Base-by-base conservation (phyloP, 2,888 invertebrate species). In the Abscondita cerata region DNA sequence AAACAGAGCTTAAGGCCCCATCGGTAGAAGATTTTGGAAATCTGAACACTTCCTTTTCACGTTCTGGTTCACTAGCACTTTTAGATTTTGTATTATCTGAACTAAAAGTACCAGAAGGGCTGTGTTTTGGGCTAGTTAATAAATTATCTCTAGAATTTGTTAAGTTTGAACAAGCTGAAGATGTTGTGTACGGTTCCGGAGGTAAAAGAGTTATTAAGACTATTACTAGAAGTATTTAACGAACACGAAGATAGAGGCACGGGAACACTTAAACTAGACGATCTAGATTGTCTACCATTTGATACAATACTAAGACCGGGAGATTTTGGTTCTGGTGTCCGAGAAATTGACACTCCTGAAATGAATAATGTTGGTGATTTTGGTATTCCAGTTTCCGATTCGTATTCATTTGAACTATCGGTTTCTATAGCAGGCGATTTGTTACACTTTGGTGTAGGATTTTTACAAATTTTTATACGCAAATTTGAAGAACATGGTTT, bases 1-100 rank as follows among this genome's bases (percentile, higher is more conserved):
- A 76, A 41, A 85, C 84, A 1, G 84, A 84, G 73, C 84, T 84
- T n/a, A 85, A 76, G 40, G 83, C 84, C 2, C 84, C 84, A 67
- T 85, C 85, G 11, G 85, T 84, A 15, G 84, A 84, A 5, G 84
- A 84, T 73, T 84, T 84, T 12, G 84, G 84, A 73, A 85, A 84
- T 62, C 83, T 79, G 70, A 81, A 81, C 79, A 83, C 81, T 72
- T 83, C 83, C 54, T 82, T 74, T 71, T 83, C 84, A 8, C 83
- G 74, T 72, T 84, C 83, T 0, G 83, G 82, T 71, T 83, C 83
- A 67, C 78, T 83, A 34, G 84, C 84, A 63, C 83, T 83, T 67
- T 82, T 83, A 4, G 83, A 80, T 70, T 82, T 81, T 16, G 76
- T 73, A 66, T 78, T 72, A 64, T 74, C 72, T 66, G 75, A 77